A percentile compares a stretch with the other conserved stretches of the same genome.
Evolutionary conservation across 2,113 vertebrate species (phyloP).

Genomic region (Electrona antarctica): DNA sequence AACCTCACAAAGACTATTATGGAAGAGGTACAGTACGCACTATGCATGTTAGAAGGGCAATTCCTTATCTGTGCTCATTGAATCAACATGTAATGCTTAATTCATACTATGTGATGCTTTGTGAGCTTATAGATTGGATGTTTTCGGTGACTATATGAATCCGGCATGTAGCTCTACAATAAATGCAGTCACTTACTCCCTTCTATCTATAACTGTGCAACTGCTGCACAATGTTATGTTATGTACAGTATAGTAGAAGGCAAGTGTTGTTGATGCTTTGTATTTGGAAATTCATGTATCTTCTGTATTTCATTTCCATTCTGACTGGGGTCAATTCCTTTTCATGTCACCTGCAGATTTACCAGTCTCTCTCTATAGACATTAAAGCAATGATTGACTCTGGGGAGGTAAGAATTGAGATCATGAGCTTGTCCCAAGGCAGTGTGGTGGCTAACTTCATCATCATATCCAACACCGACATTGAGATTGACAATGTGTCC

Average conservation of each 20-base stretch:
- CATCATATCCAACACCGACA: constrained; percentile 67
- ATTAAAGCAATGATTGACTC: constrained; percentile 70
- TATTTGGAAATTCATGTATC: neutral
- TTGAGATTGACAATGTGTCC: constrained; percentile 59
- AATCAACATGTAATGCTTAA: neutral
- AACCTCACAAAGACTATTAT: constrained; percentile 73
- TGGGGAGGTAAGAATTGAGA: constrained; percentile 70
- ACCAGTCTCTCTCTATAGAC: constrained; percentile 60
- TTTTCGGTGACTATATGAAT: no score
- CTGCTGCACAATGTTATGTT: no score
- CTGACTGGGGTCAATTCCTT: neutral
- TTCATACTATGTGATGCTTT: no score
- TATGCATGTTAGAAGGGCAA: neutral
- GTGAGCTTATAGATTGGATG: no score
- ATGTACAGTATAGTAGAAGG: neutral
- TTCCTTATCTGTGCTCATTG: neutral
- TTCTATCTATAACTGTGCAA: neutral
- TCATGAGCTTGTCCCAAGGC: constrained; percentile 73
- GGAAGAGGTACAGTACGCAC: no score
- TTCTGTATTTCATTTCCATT: neutral
- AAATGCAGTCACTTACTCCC: neutral
- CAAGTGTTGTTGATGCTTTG: neutral
- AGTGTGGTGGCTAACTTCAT: constrained; percentile 80
- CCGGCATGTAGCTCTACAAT: no score
- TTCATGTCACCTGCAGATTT: constrained; percentile 72